Evolutionary conservation across 2,797 vertebrate genomes (phyloP).

Genomic region (Liparis tanakae): DNA sequence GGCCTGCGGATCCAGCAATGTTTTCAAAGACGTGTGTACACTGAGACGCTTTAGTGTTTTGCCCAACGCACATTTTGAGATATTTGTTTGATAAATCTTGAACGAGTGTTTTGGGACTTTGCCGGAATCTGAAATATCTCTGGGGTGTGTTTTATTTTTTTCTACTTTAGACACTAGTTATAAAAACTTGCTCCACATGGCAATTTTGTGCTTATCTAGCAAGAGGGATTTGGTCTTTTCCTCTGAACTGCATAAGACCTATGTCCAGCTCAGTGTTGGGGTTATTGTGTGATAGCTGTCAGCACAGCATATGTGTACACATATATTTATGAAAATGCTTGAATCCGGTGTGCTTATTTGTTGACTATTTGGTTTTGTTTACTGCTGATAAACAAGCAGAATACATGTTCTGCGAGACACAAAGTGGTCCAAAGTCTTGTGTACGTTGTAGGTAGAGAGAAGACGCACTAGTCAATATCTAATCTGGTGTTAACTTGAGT

Average conservation of each 20-base stretch:
- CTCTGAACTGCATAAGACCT: neutral
- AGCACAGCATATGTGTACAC: conserved; percentile 8
- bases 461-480: neutral
- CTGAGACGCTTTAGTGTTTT: neutral
- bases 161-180: neutral
- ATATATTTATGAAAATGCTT: conserved; percentile 13
- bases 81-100: neutral
- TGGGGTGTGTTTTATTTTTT: neutral
- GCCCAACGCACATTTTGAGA: neutral
- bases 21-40: conserved; percentile 26
- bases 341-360: conserved; percentile 27
- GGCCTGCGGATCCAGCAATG: conserved; percentile 29
- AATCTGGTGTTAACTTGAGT: conserved; percentile 12
- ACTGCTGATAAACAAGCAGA: conserved; percentile 10
- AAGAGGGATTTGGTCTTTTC: conserved; percentile 1
- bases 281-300: neutral
- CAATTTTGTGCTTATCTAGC: conserved; percentile 8
- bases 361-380: conserved; percentile 24
- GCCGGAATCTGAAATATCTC: neutral
- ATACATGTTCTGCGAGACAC: conserved; percentile 11
- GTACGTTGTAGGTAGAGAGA: neutral
- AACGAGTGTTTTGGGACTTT: neutral
- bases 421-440: neutral
- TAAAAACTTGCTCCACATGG: conserved; percentile 4
- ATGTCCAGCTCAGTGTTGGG: too few species aligned